phyloP scores from a whole-genome alignment of 2,797 vertebrate genomes.

The Picus viridis region DNA sequence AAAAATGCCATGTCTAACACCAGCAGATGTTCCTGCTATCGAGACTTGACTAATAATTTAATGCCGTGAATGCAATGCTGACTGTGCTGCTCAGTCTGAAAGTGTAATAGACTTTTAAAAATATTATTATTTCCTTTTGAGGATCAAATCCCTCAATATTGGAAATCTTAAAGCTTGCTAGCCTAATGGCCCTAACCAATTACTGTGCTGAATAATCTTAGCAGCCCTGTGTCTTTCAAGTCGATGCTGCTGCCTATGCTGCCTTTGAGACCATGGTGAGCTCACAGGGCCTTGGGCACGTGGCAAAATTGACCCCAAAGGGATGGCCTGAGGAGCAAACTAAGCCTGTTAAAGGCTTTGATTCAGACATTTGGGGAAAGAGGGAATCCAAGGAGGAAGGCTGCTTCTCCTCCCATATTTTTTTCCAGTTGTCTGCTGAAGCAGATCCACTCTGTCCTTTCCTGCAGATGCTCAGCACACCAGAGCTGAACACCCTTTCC shows the following conservation, averaged over 20 bases:
- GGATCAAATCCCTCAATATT: neutral
- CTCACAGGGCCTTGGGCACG: neutral
- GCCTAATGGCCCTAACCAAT: neutral
- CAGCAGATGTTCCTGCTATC: slow-evolving; percentile 59
- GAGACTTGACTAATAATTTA: slow-evolving; percentile 28
- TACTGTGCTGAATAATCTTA: neutral
- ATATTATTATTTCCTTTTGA: slow-evolving; percentile 14
- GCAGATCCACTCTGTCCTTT: fast-evolving
- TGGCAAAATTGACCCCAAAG: neutral
- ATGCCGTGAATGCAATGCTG: neutral
- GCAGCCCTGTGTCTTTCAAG: neutral
- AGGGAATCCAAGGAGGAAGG: neutral
- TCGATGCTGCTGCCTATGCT: fast-evolving
- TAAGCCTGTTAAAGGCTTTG: neutral
- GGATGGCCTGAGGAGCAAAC: neutral
- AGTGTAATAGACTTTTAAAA: neutral
- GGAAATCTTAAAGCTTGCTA: neutral
- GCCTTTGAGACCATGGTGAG: fast-evolving
- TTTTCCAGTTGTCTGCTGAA: neutral
- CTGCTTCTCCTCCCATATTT: neutral
- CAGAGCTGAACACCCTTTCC: fast-evolving
- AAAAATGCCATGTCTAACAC: slow-evolving; percentile 69
- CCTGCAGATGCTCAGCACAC: fast-evolving
- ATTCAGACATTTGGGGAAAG: neutral
- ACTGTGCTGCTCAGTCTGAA: slow-evolving; percentile 30